These are phyloP conservation scores for Argyresthia goedartella DNA, from an alignment of 2,888 invertebrate species.

Conservation along the genomic window DNA sequence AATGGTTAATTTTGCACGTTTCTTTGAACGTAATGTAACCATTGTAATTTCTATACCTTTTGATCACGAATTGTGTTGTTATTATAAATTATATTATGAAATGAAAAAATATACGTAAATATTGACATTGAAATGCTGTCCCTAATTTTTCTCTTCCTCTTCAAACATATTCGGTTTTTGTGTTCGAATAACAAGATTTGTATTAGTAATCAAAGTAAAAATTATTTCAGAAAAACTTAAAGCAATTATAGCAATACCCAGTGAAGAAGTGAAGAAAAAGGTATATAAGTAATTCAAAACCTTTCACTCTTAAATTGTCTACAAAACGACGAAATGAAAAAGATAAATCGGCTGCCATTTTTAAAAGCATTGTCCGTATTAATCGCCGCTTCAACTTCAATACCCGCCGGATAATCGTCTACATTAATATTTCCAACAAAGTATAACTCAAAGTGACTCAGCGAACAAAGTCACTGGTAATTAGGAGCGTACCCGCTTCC, in stretches of 20 bases:
- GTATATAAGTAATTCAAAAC: too few relatives aligned
- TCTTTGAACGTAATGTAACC: constrained; percentile 20
- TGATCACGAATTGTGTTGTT: constrained; percentile 44
- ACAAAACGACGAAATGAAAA: background rate
- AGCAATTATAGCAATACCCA: background rate
- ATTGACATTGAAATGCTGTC: constrained; percentile 24
- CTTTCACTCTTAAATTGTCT: background rate
- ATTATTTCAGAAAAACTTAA: too few relatives aligned
- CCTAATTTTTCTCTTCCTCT: too few relatives aligned
- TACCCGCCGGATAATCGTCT: constrained; percentile 4
- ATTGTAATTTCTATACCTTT: constrained; percentile 47
- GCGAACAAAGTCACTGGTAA: constrained; percentile 39
- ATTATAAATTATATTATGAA: constrained; percentile 42
- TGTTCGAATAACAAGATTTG: too few relatives aligned
- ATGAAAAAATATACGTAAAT: constrained; percentile 67
- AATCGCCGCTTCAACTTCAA: constrained; percentile 2
- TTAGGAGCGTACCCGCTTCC: constrained; percentile 50
- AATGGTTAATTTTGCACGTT: constrained; percentile 19
- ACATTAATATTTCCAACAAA: constrained; percentile 6
- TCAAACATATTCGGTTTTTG: too few relatives aligned
- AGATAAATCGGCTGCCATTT: background rate
- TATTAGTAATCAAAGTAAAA: too few relatives aligned
- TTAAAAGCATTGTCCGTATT: constrained; percentile 1
- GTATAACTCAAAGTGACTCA: constrained; percentile 31
- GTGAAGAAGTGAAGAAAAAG: too few relatives aligned